phyloP scores from a whole-genome alignment of 1,140 invertebrate genomes.

The Mercenaria mercenaria region DNA sequence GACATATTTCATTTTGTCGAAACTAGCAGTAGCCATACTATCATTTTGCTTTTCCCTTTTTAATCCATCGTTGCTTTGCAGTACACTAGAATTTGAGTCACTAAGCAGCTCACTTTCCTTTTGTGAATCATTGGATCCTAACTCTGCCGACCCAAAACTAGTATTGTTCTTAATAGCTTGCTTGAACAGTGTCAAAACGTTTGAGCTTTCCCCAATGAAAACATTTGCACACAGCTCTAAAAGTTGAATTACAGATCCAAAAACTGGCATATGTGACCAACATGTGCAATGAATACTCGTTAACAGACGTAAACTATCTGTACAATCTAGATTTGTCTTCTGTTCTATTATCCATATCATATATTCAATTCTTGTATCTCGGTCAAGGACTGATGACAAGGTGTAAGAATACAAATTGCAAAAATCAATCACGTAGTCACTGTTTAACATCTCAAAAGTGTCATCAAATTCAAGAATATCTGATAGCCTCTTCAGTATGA shows the following conservation, averaged over 20 bases:
- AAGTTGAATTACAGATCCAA: conserved; percentile 7
- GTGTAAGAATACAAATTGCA: conserved; percentile 39
- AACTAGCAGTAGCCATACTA: not conserved
- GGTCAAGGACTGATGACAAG: not conserved
- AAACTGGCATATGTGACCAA: not conserved
- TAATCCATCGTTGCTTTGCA: not conserved
- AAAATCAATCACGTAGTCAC: conserved; percentile 55
- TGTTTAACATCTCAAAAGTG: not conserved
- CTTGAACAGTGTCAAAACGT: not conserved
- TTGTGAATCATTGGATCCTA: not conserved
- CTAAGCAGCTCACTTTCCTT: conserved; percentile 3
- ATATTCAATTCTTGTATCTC: not conserved
- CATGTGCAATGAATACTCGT: conserved; percentile 2
- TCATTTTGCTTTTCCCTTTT: conserved; percentile 3
- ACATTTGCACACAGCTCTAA: conserved; percentile 34
- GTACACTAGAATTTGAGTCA: not conserved
- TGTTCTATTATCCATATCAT: conserved; percentile 6
- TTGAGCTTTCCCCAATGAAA: not conserved
- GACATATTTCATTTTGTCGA: too few species aligned
- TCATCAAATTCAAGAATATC: not conserved
- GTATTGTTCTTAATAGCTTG: not conserved
- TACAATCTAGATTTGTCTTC: not conserved
- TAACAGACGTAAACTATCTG: not conserved
- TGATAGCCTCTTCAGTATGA: not conserved
- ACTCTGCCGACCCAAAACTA: not conserved